These are phyloP conservation scores for Heliconius cydno DNA, from an alignment of 2,888 invertebrate genomes.

Conservation along the genomic window DNA sequence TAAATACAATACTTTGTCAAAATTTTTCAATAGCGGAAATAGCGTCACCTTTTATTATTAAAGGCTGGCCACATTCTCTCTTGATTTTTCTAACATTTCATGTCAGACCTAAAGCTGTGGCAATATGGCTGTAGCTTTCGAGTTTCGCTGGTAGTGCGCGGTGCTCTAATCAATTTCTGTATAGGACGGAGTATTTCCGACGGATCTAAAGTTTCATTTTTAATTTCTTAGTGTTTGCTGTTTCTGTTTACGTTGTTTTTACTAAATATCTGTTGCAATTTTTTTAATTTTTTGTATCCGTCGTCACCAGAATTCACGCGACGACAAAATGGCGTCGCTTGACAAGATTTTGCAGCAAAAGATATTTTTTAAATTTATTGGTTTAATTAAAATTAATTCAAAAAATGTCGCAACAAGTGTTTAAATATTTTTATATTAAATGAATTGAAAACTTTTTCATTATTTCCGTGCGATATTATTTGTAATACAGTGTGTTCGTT, in stretches of 20 bases:
- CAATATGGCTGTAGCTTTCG: constrained; percentile 83
- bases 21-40: constrained; percentile 50
- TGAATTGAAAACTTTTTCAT: constrained; percentile 62
- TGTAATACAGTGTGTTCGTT: constrained; percentile 70
- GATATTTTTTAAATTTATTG: constrained; percentile 72
- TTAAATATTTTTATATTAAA: constrained; percentile 63
- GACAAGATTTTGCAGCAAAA: constrained; percentile 80
- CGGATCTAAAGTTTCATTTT: constrained; percentile 78
- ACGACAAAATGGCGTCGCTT: constrained; percentile 84
- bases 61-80: constrained; percentile 53
- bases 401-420: constrained; percentile 61
- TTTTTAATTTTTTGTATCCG: constrained; percentile 73
- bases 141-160: constrained; percentile 81
- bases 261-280: constrained; percentile 67
- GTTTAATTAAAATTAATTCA: constrained; percentile 63
- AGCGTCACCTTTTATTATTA: constrained; percentile 47
- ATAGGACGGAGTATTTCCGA: constrained; percentile 75
- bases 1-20: not conserved
- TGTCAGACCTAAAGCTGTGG: constrained; percentile 52
- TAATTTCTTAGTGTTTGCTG: constrained; percentile 74
- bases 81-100: constrained; percentile 49
- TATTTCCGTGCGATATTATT: constrained; percentile 62
- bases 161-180: constrained; percentile 76
- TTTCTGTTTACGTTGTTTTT: constrained; percentile 72
- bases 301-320: constrained; percentile 82